Conservation (phyloP, 2,113 vertebrate species). For the Psilopsiagon aurifrons region DNA sequence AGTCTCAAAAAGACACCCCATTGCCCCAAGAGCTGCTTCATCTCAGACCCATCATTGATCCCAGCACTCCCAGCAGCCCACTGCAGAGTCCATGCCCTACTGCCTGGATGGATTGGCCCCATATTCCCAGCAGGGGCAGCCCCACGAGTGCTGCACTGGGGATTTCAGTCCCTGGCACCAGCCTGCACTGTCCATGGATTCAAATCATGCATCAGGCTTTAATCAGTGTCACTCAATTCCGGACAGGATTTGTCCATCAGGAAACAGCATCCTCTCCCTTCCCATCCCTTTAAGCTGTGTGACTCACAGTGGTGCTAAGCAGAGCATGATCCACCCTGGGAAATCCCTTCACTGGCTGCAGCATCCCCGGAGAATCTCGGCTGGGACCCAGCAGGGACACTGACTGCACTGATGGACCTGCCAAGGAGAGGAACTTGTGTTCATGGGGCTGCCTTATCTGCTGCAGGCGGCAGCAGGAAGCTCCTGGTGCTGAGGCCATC, state of each 20-base stretch:
- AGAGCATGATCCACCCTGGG: neutral
- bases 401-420: rapidly evolving
- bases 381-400: neutral
- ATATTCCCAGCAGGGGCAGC: neutral
- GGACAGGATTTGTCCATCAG: neutral
- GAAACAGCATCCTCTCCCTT: neutral
- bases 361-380: rapidly evolving
- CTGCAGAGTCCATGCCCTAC: neutral
- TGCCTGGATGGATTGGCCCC: neutral
- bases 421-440: neutral
- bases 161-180: neutral
- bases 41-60: neutral
- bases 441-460: neutral
- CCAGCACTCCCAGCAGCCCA: rapidly evolving
- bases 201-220: neutral
- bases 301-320: neutral
- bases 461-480: neutral
- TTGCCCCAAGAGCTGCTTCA: neutral
- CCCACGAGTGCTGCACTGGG: rapidly evolving
- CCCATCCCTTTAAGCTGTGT: rapidly evolving
- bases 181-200: neutral
- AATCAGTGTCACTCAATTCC: neutral
- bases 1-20: neutral
- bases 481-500: rapidly evolving
- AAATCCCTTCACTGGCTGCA: neutral